Evolutionary conservation across 2,888 invertebrate species (phyloP), one percentile per base, ranked within the genome.

Genomic region (Thecocarcelia acutangulata): DNA sequence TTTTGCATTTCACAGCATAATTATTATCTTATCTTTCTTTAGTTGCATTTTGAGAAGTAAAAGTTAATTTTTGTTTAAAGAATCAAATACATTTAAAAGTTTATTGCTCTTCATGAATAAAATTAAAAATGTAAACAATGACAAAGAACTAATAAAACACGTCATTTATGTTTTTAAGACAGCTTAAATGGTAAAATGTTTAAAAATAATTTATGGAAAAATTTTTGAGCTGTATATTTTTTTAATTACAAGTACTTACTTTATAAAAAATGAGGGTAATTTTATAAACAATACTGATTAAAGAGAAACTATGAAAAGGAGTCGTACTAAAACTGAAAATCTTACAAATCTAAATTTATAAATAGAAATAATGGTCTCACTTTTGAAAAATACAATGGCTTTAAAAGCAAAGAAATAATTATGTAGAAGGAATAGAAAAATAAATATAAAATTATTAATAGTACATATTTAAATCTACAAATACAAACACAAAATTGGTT

Each of bases 51-150:
- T 46, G 4, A 46, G 19, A 19, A 15, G 2, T 3, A 15, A 19
- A 59, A 48, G 1, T 9, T 9, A 46, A 33, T 21, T n/a, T 28
- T 64, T 54, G 44, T 21, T 69, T 76, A 56, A 48, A 64, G 63
- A 78, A 21, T 78, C 28, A 64, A 68, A 46, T 78, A 72, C 48
- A 50, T 64, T 77, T 82, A 61, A 33, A 76, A 74, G 69, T 77
- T 82, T 77, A 82, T 82, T 82, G 81, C 74, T 82, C 64, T 66
- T 74, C 59, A 54, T 28, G 42, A 64, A 59, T 66, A 74, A 74
- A 81, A 69, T 50, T 56, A 44, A 50, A 72, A 44, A 56, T 50
- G 24, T 44, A 56, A 50, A 48, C 37, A 54, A 66, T 52, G 42
- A 52, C 19, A 52, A 52, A 54, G 40, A 73, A 73, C 50, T 73